Evolutionary conservation across 2,888 invertebrate genomes (phyloP).

Genomic region (Thera obeliscata): DNA sequence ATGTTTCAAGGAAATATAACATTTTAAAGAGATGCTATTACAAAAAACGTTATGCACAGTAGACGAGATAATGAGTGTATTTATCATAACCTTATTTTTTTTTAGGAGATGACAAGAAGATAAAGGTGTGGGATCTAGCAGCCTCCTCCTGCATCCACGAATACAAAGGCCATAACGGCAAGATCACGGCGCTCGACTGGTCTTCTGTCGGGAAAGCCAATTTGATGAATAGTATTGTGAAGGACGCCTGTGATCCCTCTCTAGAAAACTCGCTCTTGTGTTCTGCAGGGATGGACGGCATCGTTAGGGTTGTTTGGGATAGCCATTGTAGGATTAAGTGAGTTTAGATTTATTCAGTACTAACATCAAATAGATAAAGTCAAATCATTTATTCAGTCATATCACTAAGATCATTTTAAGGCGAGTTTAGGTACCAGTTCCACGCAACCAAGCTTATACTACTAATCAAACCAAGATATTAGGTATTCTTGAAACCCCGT

Average conservation of each 20-base stretch:
- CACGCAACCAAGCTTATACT: too few relatives aligned
- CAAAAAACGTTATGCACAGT: too few relatives aligned
- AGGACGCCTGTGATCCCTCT: conserved; percentile 60
- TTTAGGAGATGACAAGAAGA: conserved; percentile 87
- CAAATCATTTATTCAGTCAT: too few relatives aligned
- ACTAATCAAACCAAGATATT: too few relatives aligned
- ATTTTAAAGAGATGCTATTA: too few relatives aligned
- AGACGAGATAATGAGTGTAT: too few relatives aligned
- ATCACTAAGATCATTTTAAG: too few relatives aligned
- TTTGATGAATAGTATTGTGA: conserved; percentile 62
- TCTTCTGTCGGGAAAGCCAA: conserved; percentile 72
- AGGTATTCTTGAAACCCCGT: too few relatives aligned
- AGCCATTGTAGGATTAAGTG: conserved; percentile 73
- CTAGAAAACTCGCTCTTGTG: conserved; percentile 82
- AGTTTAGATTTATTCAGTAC: conserved; percentile 36
- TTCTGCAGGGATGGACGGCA: conserved; percentile 87
- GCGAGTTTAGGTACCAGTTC: too few relatives aligned
- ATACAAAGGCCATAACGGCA: conserved; percentile 86
- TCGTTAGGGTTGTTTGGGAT: conserved; percentile 88
- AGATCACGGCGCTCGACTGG: conserved; percentile 86
- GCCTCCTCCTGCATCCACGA: conserved; percentile 86
- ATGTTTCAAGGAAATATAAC: too few relatives aligned
- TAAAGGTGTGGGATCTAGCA: conserved; percentile 90
- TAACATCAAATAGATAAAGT: too few relatives aligned
- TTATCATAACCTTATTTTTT: not conserved